These are phyloP conservation scores for Periophthalmodon schlosseri DNA, from an alignment of 2,113 vertebrate genomes.

Conservation along the genomic window DNA sequence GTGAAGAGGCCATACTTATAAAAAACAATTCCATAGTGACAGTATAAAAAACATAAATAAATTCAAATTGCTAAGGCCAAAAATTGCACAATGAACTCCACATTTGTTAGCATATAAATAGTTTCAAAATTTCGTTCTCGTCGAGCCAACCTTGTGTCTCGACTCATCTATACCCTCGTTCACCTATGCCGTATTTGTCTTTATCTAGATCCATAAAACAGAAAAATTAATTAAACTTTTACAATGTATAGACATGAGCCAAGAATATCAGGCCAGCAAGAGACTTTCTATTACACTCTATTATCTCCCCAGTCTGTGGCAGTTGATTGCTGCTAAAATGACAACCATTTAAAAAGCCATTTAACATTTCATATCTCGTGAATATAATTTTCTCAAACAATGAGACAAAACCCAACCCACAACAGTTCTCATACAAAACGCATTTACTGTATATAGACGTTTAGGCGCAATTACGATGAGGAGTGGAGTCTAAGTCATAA, in stretches of 20 bases:
- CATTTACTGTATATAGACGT: background rate
- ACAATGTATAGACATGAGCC: background rate
- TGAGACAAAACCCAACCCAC: background rate
- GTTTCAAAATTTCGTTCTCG: too few species aligned
- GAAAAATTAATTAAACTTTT: background rate
- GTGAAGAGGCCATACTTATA: too few species aligned
- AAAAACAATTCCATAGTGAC: too few species aligned
- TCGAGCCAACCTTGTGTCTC: too few species aligned
- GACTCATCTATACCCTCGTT: too few species aligned
- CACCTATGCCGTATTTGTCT: too few species aligned
- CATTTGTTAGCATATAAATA: too few species aligned
- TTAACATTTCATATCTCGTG: background rate
- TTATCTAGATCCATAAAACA: too few species aligned
- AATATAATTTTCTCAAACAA: background rate
- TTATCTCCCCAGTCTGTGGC: background rate
- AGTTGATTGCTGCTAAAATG: background rate
- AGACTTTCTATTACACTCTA: background rate
- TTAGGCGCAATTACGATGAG: background rate
- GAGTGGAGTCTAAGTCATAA: background rate
- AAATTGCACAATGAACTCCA: too few species aligned
- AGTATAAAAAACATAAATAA: too few species aligned
- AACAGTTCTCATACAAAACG: background rate
- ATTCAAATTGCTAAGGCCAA: too few species aligned
- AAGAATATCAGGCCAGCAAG: background rate
- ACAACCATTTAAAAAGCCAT: slow-evolving; percentile 2